A percentile compares a stretch with the other conserved stretches of the same genome.
Conservation (phyloP, 2,113 vertebrate genomes). For the Burhinus bistriatus region DNA sequence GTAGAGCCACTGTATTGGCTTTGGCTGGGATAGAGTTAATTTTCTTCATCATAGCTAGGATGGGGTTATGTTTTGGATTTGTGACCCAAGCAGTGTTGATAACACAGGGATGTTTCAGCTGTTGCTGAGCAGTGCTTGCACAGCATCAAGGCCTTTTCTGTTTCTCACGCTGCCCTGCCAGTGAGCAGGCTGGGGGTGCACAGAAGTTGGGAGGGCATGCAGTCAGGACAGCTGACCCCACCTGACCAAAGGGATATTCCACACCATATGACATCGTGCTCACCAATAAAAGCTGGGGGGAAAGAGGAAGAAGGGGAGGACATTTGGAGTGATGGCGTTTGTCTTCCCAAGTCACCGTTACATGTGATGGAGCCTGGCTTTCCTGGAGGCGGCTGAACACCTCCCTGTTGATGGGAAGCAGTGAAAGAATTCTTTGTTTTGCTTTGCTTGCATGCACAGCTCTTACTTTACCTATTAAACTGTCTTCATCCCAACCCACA, state of each 20-base stretch:
- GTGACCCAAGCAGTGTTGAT: not conserved
- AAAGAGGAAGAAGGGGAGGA: not conserved
- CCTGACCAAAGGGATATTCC: not conserved
- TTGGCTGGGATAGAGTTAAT: not conserved
- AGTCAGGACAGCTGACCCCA: not conserved
- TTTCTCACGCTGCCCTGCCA: fast-evolving
- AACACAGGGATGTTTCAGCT: not conserved
- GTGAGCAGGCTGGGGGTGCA: fast-evolving
- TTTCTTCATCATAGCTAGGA: not conserved
- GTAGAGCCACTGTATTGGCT: not conserved
- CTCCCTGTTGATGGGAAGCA: fast-evolving
- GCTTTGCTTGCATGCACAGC: not conserved
- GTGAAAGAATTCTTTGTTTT: not conserved
- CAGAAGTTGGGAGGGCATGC: not conserved
- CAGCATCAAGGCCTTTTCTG: not conserved
- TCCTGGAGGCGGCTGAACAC: not conserved
- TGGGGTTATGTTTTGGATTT: not conserved
- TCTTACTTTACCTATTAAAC: not conserved
- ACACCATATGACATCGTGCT: fast-evolving
- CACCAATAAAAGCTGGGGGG: not conserved
- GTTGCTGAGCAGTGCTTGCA: not conserved
- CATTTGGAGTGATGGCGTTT: not conserved
- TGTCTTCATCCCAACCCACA: not conserved
- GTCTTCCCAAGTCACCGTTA: not conserved
- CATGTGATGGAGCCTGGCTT: fast-evolving